Base-by-base conservation (phyloP, 2,888 invertebrate genomes). In the Drosophila flavopinicola region DNA sequence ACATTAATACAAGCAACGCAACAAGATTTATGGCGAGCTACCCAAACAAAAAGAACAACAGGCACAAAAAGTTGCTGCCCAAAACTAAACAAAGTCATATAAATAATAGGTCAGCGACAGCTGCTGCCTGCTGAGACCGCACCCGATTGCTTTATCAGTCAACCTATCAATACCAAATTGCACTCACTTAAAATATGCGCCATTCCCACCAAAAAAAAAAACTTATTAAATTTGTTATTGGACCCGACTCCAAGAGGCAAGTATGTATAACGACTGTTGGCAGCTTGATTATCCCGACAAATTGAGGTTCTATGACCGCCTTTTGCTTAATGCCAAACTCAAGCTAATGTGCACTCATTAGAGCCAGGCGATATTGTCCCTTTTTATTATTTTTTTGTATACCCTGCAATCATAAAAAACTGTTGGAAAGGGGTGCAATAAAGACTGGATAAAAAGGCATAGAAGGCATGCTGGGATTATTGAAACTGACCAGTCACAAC, bases 341-440 rank as follows among this genome's bases (percentile, higher is more conserved):
- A 30, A 66, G 76, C 66, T 85, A 82, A 82, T 85, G 83, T 79
- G 71, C 71, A 69, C 71, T 79, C 84, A 82, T 82, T 85, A 79
- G 80, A 70, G 51, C 38, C 64, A 37, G 23, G 52, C 56, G 45
- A 56, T 51, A 48, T 35, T 59, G 49, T 58, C 56, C 60, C 52
- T 64, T 59, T 67, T 44, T 49, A 17, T 15, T 17, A 13, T 27
- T 20, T 25, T 1, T 35, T 1, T 1, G 2, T 6, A 59, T 38
- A 58, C 60, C 58, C 32, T 42, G 37, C 15, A 35, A 15, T 3
- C 23, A 48, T 9, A 10, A 29, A 29, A 53, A 23, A 5, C 4
- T 5, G 5, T 1, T 1, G 2, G 0, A 27, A n/a, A 3, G 1
- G 23, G 29, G 23, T 24, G 29, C 33, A 25, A 17, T 4, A 1